Evolutionary conservation across 37 sponge, comb jelly and placozoan genomes (phyloP), one percentile per base, ranked within the genome.

Genomic region (Corticium candelabrum): DNA sequence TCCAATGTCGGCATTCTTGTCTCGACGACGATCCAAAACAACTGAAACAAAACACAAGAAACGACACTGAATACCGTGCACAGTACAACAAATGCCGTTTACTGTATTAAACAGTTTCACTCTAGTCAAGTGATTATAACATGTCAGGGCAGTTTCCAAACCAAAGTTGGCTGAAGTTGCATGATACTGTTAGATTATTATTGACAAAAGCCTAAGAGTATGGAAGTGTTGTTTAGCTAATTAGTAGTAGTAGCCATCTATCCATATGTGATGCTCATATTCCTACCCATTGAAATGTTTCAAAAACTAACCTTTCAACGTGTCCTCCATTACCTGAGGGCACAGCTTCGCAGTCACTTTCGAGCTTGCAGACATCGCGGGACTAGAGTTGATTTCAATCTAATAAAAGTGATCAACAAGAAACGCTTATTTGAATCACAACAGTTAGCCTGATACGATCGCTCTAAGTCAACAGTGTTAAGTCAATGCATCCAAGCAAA

Each of bases 381-480:
- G 99, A 74, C 94, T 87, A 76, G 86, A 89, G 81, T 97, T 97
- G 74, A 97, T 83, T 79, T 97, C 99, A 75, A 97, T 87, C 86
- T 85, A 15, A 50, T n/a, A n/a, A 50, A 50, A 50, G 62, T 50
- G 15, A 50, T 50, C n/a, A n/a, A n/a, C n/a, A n/a, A n/a, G n/a
- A n/a, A n/a, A n/a, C n/a, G n/a, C n/a, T n/a, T n/a, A n/a, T n/a
- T n/a, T n/a, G n/a, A n/a, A n/a, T n/a, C n/a, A n/a, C n/a, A n/a
- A n/a, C n/a, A n/a, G n/a, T n/a, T n/a, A n/a, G n/a, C n/a, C n/a
- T n/a, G n/a, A n/a, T n/a, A n/a, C n/a, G n/a, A n/a, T n/a, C n/a
- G n/a, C n/a, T n/a, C n/a, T n/a, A n/a, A n/a, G n/a, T n/a, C n/a
- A n/a, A n/a, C n/a, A n/a, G n/a, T n/a, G n/a, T n/a, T n/a, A n/a